Base-by-base conservation (phyloP, 1,140 invertebrate genomes). In the Macrobrachium rosenbergii region DNA sequence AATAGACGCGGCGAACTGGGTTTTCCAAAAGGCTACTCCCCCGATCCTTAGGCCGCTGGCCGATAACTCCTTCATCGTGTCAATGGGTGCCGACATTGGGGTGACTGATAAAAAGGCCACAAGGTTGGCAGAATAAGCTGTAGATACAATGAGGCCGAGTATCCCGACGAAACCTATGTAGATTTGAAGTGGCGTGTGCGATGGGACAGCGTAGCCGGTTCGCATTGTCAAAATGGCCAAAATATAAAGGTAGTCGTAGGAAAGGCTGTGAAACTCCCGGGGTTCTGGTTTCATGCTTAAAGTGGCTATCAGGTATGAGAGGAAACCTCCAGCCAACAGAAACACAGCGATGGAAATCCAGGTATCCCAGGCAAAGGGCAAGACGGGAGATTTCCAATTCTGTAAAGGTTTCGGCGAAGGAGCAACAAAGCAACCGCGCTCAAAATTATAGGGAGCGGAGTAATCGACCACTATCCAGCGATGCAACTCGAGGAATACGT, bases 401-500 rank as follows among this genome's bases (percentile, higher is more conserved):
- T 52, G 79, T 63, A 88, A 28, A 19, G 84, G 88, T 43, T 83
- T 88, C 37, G 89, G 86, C 21, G 82, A 76, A 7, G 87, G 82
- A 8, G 89, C 87, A 7, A 86, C 82, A 28, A 90, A 90, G 73
- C 89, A 90, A 21, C 86, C 87, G 12, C 69, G 72, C 72, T 89
- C 89, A n/a, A 84, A 88, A 64, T 90, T 79, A 67, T 90, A 89
- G 17, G 90, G 79, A 21, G 58, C 28, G 14, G 89, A 88, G 73
- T 83, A 90, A 43, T 90, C 90, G 58, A 90, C 76, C 73, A 63
- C 64, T 16, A 84, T 72, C 82, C 83, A 89, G n/a, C 89, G 89
- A 14, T 88, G 79, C 23, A 85, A 69, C 43, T 86, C 89, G 11
- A 90, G 73, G 78, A 90, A 91, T 16, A 91, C 59, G 67, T 91